Percentiles rank a stretch among this genome's conserved stretches.
Evolutionary conservation across 2,113 vertebrate species (phyloP).

Genomic region (Hemichromis elongatus): DNA sequence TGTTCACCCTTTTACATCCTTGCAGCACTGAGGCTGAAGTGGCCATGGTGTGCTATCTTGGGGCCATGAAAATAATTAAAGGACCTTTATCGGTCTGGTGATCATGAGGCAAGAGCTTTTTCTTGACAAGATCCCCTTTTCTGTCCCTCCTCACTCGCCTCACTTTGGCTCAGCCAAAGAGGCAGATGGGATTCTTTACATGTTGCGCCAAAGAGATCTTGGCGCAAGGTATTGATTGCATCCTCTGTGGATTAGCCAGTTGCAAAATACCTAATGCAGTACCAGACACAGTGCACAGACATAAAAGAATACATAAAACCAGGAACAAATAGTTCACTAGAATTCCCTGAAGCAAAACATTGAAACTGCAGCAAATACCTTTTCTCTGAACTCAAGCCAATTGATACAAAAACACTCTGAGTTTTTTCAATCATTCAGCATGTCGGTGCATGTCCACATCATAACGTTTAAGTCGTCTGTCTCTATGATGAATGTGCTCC

Average conservation of each 20-base stretch:
- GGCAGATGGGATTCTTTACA: slow-evolving; percentile 52
- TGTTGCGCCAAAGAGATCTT: slow-evolving; percentile 30
- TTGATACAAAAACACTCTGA: background rate
- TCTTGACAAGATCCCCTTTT: slow-evolving; percentile 20
- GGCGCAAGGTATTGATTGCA: slow-evolving; percentile 27
- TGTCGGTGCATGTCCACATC: background rate
- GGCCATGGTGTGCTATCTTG: background rate
- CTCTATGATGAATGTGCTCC: background rate
- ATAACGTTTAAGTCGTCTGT: background rate
- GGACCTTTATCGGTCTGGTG: background rate
- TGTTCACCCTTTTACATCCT: background rate
- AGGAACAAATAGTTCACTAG: background rate
- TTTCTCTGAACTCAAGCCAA: background rate
- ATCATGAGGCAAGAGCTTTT: slow-evolving; percentile 1
- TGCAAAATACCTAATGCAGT: slow-evolving; percentile 36
- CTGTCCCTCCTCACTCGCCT: slow-evolving; percentile 5
- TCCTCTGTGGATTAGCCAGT: slow-evolving; percentile 31
- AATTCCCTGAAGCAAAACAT: background rate
- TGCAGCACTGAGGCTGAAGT: background rate
- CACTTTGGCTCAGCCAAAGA: slow-evolving; percentile 36
- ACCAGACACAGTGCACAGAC: background rate
- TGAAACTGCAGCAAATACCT: background rate
- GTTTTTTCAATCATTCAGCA: background rate
- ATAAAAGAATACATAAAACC: background rate
- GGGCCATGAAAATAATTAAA: background rate